Percentiles rank a stretch among this genome's conserved stretches.
These are phyloP conservation scores for Apteryx mantelli DNA, from an alignment of 2,113 vertebrate species.

Conservation along the genomic window DNA sequence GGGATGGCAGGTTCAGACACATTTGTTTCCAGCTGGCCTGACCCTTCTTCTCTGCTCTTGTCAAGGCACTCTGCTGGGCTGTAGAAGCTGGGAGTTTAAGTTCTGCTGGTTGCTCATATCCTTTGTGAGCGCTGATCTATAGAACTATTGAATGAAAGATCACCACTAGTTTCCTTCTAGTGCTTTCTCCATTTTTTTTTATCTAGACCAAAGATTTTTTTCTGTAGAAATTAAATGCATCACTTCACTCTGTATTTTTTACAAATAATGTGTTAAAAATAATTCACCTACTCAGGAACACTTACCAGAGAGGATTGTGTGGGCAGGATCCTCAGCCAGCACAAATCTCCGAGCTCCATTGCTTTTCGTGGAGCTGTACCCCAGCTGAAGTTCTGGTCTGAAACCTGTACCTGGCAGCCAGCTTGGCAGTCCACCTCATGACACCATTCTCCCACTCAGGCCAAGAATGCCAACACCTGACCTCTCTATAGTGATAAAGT, in stretches of 20 bases:
- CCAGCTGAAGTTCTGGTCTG: background rate
- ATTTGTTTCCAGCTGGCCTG: background rate
- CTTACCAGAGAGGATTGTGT: background rate
- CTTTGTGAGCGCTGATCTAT: background rate
- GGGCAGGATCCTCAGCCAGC: background rate
- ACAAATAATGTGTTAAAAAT: background rate
- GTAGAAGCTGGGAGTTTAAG: background rate
- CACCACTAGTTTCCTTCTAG: background rate
- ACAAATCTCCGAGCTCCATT: background rate
- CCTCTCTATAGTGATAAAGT: background rate
- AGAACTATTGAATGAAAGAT: background rate
- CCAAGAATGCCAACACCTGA: background rate
- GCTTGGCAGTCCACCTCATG: background rate
- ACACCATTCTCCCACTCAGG: background rate
- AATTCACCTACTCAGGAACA: background rate
- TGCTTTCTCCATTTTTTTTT: background rate
- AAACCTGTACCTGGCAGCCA: background rate
- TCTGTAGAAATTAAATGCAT: background rate
- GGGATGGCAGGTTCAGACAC: background rate
- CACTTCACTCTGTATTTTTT: background rate
- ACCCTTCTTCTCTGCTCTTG: background rate
- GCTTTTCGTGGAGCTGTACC: background rate
- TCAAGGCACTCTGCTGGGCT: background rate
- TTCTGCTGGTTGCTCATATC: background rate
- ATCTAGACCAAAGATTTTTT: background rate